phyloP scores from a whole-genome alignment of 2,888 invertebrate species.

The Yponomeuta malinellus region DNA sequence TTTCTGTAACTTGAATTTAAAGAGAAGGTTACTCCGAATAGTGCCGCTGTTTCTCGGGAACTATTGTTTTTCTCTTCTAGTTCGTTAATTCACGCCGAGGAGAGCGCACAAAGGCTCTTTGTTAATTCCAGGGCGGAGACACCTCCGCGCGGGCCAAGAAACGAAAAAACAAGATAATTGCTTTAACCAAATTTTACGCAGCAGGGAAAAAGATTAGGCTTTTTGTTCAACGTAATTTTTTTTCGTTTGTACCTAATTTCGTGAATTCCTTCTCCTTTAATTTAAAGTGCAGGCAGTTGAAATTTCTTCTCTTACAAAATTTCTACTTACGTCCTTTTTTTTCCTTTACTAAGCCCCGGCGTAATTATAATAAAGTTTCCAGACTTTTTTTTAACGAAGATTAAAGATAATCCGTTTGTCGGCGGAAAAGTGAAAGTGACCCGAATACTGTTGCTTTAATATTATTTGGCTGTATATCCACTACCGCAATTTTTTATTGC shows the following conservation, averaged over 20 bases:
- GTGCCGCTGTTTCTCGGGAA: conserved; percentile 9
- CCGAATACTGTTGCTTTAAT: not conserved
- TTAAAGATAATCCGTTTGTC: not conserved
- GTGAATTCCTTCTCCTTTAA: not conserved
- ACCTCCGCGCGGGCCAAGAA: not conserved
- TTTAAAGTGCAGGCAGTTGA: conserved; percentile 3
- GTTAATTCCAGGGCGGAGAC: conserved; percentile 2
- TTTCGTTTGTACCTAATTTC: not conserved
- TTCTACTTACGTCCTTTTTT: not conserved
- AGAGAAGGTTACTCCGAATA: not conserved
- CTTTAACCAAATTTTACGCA: conserved; percentile 8
- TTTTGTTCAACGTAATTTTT: not conserved
- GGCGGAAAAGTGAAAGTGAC: not conserved
- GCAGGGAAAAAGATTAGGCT: conserved; percentile 7
- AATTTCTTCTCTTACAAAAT: not conserved
- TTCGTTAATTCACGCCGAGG: not conserved
- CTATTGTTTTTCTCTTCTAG: not conserved
- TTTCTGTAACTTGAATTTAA: not conserved
- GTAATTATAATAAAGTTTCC: not conserved
- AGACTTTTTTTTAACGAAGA: not conserved
- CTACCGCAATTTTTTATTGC: no score
- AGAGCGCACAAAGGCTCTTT: conserved; percentile 6
- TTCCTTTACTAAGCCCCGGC: not conserved
- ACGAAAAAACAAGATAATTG: conserved; percentile 9
- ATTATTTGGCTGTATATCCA: not conserved